phyloP scores from a whole-genome alignment of 2,113 vertebrate species.

The Paradoxurus hermaphroditus region DNA sequence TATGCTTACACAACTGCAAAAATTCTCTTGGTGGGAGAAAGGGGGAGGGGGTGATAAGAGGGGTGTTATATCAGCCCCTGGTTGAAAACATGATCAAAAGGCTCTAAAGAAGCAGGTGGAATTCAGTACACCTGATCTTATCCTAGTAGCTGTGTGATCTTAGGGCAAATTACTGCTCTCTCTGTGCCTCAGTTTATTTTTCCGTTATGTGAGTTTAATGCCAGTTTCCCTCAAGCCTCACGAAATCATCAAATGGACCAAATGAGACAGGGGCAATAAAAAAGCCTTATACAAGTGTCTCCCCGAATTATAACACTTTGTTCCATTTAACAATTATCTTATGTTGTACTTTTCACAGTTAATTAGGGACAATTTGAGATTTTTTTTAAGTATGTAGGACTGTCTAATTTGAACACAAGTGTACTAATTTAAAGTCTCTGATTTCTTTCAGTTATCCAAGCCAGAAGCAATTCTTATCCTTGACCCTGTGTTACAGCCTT shows the following conservation, averaged over 20 bases:
- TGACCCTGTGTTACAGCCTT: slow-evolving; percentile 9
- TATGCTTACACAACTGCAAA: neutral
- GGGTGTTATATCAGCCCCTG: neutral
- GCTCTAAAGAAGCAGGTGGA: neutral
- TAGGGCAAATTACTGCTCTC: neutral
- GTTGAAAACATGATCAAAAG: neutral
- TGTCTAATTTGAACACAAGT: slow-evolving; percentile 20
- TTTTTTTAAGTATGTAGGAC: neutral
- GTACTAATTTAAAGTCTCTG: slow-evolving; percentile 52
- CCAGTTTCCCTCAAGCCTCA: neutral
- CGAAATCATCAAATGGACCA: neutral
- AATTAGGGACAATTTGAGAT: neutral
- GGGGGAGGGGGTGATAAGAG: rapidly evolving
- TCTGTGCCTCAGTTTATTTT: neutral
- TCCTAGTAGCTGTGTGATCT: neutral
- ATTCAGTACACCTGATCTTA: neutral
- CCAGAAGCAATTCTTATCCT: slow-evolving; percentile 1
- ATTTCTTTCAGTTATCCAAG: slow-evolving; percentile 14
- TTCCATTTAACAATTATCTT: neutral
- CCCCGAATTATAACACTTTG: neutral
- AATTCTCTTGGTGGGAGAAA: neutral
- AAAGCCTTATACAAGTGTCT: neutral
- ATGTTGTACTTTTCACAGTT: neutral
- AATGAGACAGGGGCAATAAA: neutral
- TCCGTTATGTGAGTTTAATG: neutral